phyloP scores from a whole-genome alignment of 1,140 invertebrate genomes.

The Zaprionus ornatus region DNA sequence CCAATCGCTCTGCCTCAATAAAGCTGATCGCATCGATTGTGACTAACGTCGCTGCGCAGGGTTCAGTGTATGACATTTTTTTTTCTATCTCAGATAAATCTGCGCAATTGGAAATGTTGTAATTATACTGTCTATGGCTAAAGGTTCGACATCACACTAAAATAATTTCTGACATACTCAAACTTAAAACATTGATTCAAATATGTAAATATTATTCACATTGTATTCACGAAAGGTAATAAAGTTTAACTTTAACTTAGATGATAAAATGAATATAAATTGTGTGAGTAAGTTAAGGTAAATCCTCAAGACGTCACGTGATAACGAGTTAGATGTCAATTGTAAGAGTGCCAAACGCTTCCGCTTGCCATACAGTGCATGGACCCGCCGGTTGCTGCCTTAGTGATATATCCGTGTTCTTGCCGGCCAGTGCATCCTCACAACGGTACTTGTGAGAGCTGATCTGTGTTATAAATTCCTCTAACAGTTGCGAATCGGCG shows the following conservation, averaged over 20 bases:
- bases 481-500: constrained; percentile 31
- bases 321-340: not conserved
- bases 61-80: constrained; percentile 19
- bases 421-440: constrained; percentile 24
- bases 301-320: no score
- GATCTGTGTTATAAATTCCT: constrained; percentile 43
- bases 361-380: constrained; percentile 38
- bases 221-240: not conserved
- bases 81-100: constrained; percentile 21
- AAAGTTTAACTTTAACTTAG: not conserved
- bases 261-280: not conserved
- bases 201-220: not conserved
- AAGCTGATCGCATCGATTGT: not conserved
- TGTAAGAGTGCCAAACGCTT: not conserved
- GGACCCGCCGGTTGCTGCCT: constrained; percentile 41
- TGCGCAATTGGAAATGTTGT: not conserved
- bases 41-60: not conserved
- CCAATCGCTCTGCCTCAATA: constrained; percentile 48
- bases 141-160: not conserved
- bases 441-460: constrained; percentile 48
- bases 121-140: not conserved
- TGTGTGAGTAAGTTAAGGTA: not conserved
- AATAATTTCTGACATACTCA: constrained; percentile 5
- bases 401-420: not conserved
- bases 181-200: not conserved